Percentiles rank a stretch among this genome's conserved stretches.
phyloP scores from a whole-genome alignment of 2,113 vertebrate species.

The Neoarius graeffei region DNA sequence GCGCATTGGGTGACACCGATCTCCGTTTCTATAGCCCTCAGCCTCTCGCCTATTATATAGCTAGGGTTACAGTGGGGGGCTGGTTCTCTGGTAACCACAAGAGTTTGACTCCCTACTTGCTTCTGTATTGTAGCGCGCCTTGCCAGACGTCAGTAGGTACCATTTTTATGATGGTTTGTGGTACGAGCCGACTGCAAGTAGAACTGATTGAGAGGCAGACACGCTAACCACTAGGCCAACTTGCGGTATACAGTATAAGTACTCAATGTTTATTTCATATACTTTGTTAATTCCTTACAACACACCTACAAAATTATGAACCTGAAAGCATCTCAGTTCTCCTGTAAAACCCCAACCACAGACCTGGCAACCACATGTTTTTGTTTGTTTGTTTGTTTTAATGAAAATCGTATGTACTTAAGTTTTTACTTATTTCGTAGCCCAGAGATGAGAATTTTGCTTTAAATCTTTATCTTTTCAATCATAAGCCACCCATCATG shows the following conservation, averaged over 20 bases:
- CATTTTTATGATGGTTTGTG: no score
- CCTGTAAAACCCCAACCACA: neutral
- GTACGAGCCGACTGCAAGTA: no score
- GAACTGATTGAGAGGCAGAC: no score
- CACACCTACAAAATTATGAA: neutral
- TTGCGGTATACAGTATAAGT: neutral
- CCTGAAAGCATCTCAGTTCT: neutral
- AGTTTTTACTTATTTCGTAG: neutral
- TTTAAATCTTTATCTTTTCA: constrained; percentile 18
- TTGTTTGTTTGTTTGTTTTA: neutral
- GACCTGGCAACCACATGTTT: constrained; percentile 6
- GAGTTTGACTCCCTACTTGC: no score
- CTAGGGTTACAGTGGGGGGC: no score
- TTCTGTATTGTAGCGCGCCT: no score
- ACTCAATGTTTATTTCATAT: neutral
- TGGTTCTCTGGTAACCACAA: no score
- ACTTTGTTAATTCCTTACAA: neutral
- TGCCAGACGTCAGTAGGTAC: no score
- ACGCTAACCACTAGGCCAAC: no score
- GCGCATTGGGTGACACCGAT: no score
- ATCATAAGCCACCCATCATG: neutral
- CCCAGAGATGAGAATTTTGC: constrained; percentile 33
- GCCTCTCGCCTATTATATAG: no score
- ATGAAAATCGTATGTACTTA: neutral
- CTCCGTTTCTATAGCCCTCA: no score